These are phyloP conservation scores for Lepidothrix coronata DNA, from an alignment of 2,113 vertebrate genomes.

Conservation along the genomic window DNA sequence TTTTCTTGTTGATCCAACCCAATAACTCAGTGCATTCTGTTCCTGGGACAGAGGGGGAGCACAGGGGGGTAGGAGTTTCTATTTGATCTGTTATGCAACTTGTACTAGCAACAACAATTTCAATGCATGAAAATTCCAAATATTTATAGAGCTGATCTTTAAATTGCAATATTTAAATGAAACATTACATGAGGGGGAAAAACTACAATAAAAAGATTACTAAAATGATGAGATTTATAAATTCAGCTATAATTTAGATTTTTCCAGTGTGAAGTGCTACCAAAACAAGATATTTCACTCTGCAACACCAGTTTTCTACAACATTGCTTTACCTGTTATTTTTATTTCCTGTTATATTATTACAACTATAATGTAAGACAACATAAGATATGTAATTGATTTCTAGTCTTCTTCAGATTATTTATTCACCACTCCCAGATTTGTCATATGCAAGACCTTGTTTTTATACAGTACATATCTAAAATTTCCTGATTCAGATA, in stretches of 20 bases:
- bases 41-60: not conserved
- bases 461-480: not conserved
- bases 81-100: accelerated
- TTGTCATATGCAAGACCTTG: not conserved
- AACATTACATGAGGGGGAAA: not conserved
- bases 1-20: not conserved
- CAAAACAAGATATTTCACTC: not conserved
- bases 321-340: not conserved
- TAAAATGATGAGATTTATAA: not conserved
- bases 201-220: not conserved
- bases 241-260: not conserved
- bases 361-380: not conserved
- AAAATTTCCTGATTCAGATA: not conserved
- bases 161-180: not conserved
- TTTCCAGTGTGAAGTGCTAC: not conserved
- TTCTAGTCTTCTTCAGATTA: not conserved
- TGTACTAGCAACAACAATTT: accelerated
- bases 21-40: not conserved
- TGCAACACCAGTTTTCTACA: not conserved
- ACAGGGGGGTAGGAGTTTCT: not conserved
- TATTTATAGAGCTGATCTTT: not conserved
- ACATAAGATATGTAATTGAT: not conserved
- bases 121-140: not conserved
- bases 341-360: not conserved
- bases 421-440: not conserved